Conservation (phyloP, 2,797 vertebrate species). For the Pangasius macronema region DNA sequence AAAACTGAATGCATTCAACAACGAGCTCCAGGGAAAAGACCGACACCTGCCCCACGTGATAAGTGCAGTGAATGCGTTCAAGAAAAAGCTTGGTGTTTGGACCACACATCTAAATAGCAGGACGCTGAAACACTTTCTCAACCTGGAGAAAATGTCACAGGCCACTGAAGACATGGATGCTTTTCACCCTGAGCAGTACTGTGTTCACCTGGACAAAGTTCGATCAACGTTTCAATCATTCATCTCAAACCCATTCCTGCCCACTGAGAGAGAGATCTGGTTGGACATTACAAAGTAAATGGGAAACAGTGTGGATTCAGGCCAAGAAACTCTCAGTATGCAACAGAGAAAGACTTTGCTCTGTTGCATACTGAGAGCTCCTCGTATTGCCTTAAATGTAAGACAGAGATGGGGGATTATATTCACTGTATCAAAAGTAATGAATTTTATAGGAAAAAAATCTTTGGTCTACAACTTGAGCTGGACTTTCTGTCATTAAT, state of each 20-base stretch:
- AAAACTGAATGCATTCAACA: neutral
- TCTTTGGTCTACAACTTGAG: no score
- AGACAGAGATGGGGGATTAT: no score
- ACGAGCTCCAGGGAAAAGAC: neutral
- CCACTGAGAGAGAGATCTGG: neutral
- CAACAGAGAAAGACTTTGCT: no score
- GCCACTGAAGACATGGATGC: neutral
- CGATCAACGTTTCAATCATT: neutral
- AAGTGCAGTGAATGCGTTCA: neutral
- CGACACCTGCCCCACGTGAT: neutral
- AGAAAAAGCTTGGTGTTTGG: neutral
- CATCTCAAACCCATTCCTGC: neutral
- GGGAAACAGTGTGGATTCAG: no score
- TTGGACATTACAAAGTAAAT: no score
- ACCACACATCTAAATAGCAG: neutral
- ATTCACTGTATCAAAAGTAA: no score
- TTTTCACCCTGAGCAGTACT: neutral
- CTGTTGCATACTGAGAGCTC: no score
- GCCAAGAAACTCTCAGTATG: no score
- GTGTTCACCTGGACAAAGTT: neutral
- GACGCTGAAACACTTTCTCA: neutral
- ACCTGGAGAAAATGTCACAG: neutral
- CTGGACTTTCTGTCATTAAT: no score
- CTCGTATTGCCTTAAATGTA: no score
- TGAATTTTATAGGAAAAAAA: no score